These are phyloP conservation scores for Tupiocoris notatus DNA, from an alignment of 2,888 invertebrate species.

Conservation along the genomic window DNA sequence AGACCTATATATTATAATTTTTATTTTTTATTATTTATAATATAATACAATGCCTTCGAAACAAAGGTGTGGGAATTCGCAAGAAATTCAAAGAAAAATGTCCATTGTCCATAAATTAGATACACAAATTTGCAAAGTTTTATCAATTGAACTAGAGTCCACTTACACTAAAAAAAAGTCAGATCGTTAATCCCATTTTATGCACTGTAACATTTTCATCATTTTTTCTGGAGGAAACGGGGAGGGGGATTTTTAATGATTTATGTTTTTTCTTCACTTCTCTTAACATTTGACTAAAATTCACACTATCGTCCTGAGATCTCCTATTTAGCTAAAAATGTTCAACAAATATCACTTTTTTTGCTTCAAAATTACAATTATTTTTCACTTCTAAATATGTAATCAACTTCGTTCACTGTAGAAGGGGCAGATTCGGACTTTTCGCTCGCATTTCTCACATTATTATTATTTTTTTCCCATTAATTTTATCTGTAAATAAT, in stretches of 20 bases:
- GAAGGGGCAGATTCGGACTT: background rate
- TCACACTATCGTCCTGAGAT: conserved; percentile 41
- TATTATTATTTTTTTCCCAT: background rate
- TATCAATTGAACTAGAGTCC: conserved; percentile 43
- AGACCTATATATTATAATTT: conserved; percentile 34
- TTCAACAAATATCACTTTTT: conserved; percentile 44
- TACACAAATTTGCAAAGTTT: conserved; percentile 34
- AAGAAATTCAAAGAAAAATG: conserved; percentile 12
- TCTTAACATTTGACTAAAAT: conserved; percentile 41
- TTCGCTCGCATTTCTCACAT: background rate
- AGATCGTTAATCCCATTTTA: conserved; percentile 22
- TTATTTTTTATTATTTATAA: conserved; percentile 37
- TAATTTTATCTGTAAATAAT: background rate
- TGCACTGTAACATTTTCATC: conserved; percentile 23
- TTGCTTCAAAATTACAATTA: conserved; percentile 1
- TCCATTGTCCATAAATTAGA: conserved; percentile 39
- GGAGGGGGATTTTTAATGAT: background rate
- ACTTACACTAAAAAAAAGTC: conserved; percentile 41
- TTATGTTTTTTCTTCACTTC: conserved; percentile 24
- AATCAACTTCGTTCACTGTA: conserved; percentile 1
- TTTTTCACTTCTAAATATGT: conserved; percentile 28
- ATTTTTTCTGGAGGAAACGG: background rate
- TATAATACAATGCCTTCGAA: conserved; percentile 38
- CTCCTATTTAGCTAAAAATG: conserved; percentile 41
- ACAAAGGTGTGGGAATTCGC: conserved; percentile 30